Conservation (phyloP, 2,113 vertebrate genomes). For the Chaetura pelagica region DNA sequence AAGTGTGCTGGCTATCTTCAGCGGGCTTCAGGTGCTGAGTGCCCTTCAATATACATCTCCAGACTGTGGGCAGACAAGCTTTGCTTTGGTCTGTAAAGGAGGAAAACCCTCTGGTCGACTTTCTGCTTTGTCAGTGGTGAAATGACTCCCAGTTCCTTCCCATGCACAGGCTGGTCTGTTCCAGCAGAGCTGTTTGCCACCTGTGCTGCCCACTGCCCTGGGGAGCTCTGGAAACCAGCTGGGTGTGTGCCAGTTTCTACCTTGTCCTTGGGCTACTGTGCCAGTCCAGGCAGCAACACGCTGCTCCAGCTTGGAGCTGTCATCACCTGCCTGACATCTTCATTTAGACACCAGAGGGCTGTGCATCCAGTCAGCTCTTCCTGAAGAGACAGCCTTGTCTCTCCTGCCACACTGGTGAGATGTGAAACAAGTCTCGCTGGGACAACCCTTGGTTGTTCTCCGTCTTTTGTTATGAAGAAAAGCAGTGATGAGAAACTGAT, state of each 20-base stretch:
- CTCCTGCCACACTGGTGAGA: not conserved
- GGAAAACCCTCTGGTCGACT: not conserved
- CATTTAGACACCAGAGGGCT: not conserved
- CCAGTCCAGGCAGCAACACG: not conserved
- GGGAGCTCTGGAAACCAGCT: not conserved
- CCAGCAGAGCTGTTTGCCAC: not conserved
- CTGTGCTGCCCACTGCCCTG: not conserved
- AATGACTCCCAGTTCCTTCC: not conserved
- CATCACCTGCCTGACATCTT: not conserved
- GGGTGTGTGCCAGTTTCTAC: not conserved
- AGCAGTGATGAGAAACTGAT: not conserved
- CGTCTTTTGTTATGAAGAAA: not conserved
- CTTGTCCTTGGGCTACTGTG: not conserved
- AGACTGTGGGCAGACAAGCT: not conserved
- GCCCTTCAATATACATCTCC: not conserved
- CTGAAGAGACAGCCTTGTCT: not conserved
- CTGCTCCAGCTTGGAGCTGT: not conserved
- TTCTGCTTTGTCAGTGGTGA: not conserved
- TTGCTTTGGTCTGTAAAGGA: not conserved
- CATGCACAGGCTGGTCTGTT: rapidly evolving
- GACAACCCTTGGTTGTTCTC: not conserved
- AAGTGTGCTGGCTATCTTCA: not conserved
- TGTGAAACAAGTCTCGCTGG: not conserved
- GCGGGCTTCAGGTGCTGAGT: not conserved
- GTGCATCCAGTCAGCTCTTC: not conserved